Percentiles rank a stretch among this genome's conserved stretches.
Conservation (phyloP, 2,888 invertebrate species). For the Selenia dentaria region DNA sequence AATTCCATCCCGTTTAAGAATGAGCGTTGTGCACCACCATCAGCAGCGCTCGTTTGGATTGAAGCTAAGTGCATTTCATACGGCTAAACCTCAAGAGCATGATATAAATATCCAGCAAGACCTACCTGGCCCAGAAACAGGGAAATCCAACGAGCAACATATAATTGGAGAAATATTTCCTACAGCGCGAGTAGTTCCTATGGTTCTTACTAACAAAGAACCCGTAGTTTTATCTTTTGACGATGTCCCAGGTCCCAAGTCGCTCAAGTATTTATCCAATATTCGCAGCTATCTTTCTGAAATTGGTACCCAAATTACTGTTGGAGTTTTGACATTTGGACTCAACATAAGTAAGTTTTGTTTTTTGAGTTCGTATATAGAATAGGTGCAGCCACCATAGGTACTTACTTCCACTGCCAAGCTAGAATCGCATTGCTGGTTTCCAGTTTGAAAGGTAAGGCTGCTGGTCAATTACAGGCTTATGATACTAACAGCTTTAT, state of each 20-base stretch:
- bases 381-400: too few species aligned
- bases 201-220: slow-evolving; percentile 61
- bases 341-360: slow-evolving; percentile 74
- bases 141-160: slow-evolving; percentile 9
- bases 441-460: too few species aligned
- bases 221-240: slow-evolving; percentile 80
- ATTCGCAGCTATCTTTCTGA: slow-evolving; percentile 86
- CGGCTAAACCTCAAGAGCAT: slow-evolving; percentile 43
- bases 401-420: too few species aligned
- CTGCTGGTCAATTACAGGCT: too few species aligned
- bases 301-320: slow-evolving; percentile 86
- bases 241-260: slow-evolving; percentile 86
- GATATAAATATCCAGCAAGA: slow-evolving; percentile 22
- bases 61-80: slow-evolving; percentile 39
- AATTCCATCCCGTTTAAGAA: slow-evolving; percentile 36
- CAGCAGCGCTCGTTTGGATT: slow-evolving; percentile 37
- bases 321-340: slow-evolving; percentile 75
- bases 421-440: too few species aligned
- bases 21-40: slow-evolving; percentile 36
- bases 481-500: too few species aligned
- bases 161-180: slow-evolving; percentile 53
- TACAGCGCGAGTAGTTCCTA: slow-evolving; percentile 54
- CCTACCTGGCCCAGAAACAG: slow-evolving; percentile 13
- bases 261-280: slow-evolving; percentile 83
- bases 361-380: too few species aligned